phyloP scores from a whole-genome alignment of 2,888 invertebrate genomes.

The Pseudococcus jackbeardsleyi region DNA sequence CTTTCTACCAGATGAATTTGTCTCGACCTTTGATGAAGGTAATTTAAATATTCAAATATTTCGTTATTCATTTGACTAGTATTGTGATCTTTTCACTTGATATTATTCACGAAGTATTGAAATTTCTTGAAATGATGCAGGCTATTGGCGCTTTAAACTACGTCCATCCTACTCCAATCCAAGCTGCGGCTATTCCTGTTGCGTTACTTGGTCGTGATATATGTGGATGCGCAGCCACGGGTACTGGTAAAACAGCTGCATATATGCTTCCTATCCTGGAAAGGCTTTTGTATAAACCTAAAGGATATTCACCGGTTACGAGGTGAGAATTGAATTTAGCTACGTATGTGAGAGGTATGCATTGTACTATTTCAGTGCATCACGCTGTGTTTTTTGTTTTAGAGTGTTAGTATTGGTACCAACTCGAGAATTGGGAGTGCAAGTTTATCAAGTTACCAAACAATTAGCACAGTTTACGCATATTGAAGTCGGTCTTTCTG shows the following conservation, averaged over 20 bases:
- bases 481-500: slow-evolving; percentile 85
- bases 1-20: slow-evolving; percentile 95
- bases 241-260: slow-evolving; percentile 98
- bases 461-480: slow-evolving; percentile 90
- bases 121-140: slow-evolving; percentile 69
- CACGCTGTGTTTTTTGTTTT: slow-evolving; percentile 29
- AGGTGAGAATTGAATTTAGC: slow-evolving; percentile 66
- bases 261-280: slow-evolving; percentile 98
- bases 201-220: slow-evolving; percentile 94
- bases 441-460: slow-evolving; percentile 94
- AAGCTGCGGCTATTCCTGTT: slow-evolving; percentile 93
- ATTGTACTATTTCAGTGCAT: not conserved
- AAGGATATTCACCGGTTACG: slow-evolving; percentile 73
- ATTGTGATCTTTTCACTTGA: not conserved
- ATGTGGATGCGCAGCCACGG: slow-evolving; percentile 98
- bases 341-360: not conserved
- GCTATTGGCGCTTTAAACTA: slow-evolving; percentile 90
- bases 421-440: slow-evolving; percentile 96
- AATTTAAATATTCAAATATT: slow-evolving; percentile 58
- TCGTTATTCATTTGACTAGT: not conserved
- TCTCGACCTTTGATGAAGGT: slow-evolving; percentile 92
- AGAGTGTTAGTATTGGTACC: slow-evolving; percentile 94
- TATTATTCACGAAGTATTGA: not conserved
- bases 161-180: slow-evolving; percentile 96
- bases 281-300: slow-evolving; percentile 88